Evolutionary conservation across 1,140 invertebrate species (phyloP).

Genomic region (Helicoverpa armigera): DNA sequence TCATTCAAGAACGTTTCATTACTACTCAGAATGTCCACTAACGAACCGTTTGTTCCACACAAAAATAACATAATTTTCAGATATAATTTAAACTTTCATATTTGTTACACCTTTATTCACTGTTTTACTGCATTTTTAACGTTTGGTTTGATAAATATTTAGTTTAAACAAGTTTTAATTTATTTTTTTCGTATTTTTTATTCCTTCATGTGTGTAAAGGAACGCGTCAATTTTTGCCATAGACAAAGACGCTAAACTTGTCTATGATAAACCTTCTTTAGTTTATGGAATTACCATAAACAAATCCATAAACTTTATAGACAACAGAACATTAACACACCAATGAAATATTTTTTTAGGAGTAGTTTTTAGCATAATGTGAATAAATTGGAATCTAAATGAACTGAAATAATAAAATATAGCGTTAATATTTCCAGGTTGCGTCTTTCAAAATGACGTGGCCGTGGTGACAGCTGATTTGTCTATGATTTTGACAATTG

Average conservation of each 20-base stretch:
- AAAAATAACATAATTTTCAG: constrained; percentile 6
- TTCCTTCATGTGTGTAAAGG: constrained; percentile 54
- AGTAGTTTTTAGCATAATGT: too few relatives aligned
- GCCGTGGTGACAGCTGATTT: constrained; percentile 79
- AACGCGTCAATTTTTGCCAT: constrained; percentile 59
- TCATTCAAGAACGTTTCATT: constrained; percentile 84
- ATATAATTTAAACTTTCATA: constrained; percentile 14
- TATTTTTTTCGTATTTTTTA: constrained; percentile 46
- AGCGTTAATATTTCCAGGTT: constrained; percentile 27
- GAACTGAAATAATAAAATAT: not conserved
- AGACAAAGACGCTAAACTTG: constrained; percentile 64
- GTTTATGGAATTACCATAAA: constrained; percentile 23
- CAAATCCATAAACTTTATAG: constrained; percentile 1
- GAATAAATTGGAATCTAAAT: too few relatives aligned
- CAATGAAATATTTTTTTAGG: too few relatives aligned
- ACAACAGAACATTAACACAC: too few relatives aligned
- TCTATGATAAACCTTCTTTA: constrained; percentile 54
- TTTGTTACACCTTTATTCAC: not conserved
- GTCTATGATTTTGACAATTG: constrained; percentile 83
- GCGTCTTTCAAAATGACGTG: constrained; percentile 85
- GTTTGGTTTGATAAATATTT: not conserved
- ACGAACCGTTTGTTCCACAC: not conserved
- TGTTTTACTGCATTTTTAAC: not conserved
- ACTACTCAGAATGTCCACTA: constrained; percentile 45
- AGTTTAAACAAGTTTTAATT: constrained; percentile 12